Conservation (phyloP, 2,113 vertebrate genomes). For the Gopherus flavomarginatus region DNA sequence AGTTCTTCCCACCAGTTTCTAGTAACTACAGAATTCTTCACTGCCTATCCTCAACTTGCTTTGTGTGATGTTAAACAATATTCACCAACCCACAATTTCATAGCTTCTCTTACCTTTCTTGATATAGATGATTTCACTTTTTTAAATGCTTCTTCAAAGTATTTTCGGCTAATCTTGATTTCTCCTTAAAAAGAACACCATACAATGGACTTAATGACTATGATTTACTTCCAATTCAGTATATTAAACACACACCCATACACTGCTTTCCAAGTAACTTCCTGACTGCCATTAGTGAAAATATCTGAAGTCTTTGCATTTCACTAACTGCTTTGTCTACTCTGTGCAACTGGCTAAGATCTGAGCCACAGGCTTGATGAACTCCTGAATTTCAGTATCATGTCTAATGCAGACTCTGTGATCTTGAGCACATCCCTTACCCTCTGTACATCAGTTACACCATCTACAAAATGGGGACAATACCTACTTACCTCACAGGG, state of each 20-base stretch:
- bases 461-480: not conserved
- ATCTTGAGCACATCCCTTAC: not conserved
- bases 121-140: conserved; percentile 91
- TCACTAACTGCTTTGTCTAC: not conserved
- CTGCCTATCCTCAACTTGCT: not conserved
- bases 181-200: conserved; percentile 62
- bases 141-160: conserved; percentile 93
- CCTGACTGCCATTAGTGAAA: not conserved
- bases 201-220: not conserved
- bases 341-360: not conserved
- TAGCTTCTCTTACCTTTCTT: conserved; percentile 84
- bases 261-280: not conserved
- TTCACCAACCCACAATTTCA: not conserved
- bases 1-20: not conserved
- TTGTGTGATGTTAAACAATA: not conserved
- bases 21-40: not conserved
- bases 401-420: not conserved
- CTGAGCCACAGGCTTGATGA: not conserved
- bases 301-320: not conserved
- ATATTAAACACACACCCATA: not conserved
- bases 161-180: conserved; percentile 83
- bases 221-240: not conserved
- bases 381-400: not conserved
- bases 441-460: not conserved
- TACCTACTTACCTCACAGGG: not conserved